Evolutionary conservation across 2,797 vertebrate genomes (phyloP).

Genomic region (Todus mexicanus): DNA sequence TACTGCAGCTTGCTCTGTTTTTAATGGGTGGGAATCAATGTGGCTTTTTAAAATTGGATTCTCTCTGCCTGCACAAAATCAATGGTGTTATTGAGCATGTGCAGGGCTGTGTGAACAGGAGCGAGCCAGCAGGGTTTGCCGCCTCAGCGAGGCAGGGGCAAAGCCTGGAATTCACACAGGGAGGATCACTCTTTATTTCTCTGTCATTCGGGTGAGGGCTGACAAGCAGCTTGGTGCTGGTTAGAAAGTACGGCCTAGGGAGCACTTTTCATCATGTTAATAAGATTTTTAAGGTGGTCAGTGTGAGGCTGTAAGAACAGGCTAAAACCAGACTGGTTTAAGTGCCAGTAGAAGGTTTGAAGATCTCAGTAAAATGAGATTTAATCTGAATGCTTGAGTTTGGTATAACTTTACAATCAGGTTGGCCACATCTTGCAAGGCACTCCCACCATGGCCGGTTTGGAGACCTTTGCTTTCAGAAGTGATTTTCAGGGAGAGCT

Average conservation of each 20-base stretch:
- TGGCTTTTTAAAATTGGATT: slow-evolving; percentile 63
- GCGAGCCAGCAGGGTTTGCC: slow-evolving; percentile 15
- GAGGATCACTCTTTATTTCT: neutral
- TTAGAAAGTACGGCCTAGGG: neutral
- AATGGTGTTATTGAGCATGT: slow-evolving; percentile 60
- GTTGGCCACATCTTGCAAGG: neutral
- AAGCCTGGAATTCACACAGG: neutral
- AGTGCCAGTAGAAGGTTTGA: neutral
- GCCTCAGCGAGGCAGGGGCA: neutral
- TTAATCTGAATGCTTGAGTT: neutral
- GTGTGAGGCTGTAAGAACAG: neutral
- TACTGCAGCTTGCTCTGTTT: slow-evolving; percentile 53
- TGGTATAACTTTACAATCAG: neutral
- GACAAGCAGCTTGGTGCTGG: neutral
- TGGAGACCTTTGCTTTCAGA: neutral
- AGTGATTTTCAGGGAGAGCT: neutral
- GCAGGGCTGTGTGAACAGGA: slow-evolving; percentile 28
- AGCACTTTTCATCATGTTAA: neutral
- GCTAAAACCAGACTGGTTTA: neutral
- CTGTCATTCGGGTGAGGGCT: neutral
- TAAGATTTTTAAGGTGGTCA: neutral
- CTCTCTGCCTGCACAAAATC: slow-evolving; percentile 61
- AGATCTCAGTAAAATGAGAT: neutral
- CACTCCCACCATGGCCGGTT: neutral
- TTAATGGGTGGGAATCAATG: slow-evolving; percentile 63